Conservation (phyloP, 2,797 vertebrate genomes). For the Menidia menidia region DNA sequence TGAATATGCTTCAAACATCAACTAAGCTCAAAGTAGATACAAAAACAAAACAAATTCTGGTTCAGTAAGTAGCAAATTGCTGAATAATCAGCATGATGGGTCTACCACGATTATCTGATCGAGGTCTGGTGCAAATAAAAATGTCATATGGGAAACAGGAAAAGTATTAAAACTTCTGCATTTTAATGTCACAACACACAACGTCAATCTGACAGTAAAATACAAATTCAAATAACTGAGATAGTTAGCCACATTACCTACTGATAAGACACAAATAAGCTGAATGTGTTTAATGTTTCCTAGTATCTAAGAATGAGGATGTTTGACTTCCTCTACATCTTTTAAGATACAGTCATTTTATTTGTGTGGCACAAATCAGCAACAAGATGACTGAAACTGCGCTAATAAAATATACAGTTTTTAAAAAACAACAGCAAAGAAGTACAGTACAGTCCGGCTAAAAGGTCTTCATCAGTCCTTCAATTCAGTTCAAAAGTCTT, state of each 20-base stretch:
- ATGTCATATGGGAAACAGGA: conserved; percentile 11
- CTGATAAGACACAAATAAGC: neutral
- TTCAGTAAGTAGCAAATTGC: neutral
- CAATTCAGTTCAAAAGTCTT: too few relatives aligned
- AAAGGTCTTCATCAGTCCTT: neutral
- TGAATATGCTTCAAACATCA: neutral
- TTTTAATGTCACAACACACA: conserved; percentile 15
- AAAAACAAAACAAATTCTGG: neutral
- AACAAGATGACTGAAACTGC: too few relatives aligned
- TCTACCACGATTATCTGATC: neutral
- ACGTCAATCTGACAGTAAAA: neutral
- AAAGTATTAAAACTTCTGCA: conserved; percentile 10
- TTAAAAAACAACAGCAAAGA: too few relatives aligned
- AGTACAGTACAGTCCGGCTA: neutral
- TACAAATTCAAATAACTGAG: too few relatives aligned
- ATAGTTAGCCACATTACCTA: too few relatives aligned
- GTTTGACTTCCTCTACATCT: neutral
- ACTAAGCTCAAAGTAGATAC: neutral
- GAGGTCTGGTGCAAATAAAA: too few relatives aligned
- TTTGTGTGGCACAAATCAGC: too few relatives aligned
- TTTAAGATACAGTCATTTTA: too few relatives aligned
- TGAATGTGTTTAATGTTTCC: neutral
- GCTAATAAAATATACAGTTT: too few relatives aligned
- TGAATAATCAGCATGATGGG: neutral
- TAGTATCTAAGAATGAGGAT: neutral